These are phyloP conservation scores for Drosophila mauritiana DNA, from an alignment of 1,140 invertebrate species.

Conservation along the genomic window DNA sequence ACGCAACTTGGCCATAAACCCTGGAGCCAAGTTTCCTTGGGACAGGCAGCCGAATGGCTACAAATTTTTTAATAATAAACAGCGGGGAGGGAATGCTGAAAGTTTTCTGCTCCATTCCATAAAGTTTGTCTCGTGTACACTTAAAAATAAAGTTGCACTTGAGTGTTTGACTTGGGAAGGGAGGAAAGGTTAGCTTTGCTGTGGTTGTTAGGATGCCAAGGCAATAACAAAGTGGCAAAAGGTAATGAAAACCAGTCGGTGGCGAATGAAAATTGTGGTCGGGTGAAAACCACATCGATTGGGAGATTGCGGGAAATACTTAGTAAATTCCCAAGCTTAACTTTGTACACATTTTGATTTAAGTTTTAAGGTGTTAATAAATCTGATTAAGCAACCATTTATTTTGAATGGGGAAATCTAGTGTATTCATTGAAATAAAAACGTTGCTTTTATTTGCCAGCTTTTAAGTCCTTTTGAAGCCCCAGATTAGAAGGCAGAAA, in stretches of 20 bases:
- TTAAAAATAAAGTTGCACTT: conserved; percentile 72
- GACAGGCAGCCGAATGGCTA: conserved; percentile 63
- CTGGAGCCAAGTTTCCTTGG: conserved; percentile 51
- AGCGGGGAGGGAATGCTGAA: conserved; percentile 25
- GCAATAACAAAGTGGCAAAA: conserved; percentile 35
- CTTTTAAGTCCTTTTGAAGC: too few species aligned
- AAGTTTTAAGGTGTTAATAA: too few species aligned
- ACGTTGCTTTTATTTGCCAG: too few species aligned
- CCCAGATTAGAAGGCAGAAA: too few species aligned
- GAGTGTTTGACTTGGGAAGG: conserved; percentile 11
- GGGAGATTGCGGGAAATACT: not conserved
- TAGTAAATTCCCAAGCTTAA: too few species aligned
- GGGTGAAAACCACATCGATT: conserved; percentile 13
- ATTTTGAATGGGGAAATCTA: too few species aligned
- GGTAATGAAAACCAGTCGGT: conserved; percentile 36
- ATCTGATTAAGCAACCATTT: too few species aligned
- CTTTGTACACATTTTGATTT: too few species aligned
- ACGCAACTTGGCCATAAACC: conserved; percentile 61
- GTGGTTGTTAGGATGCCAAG: conserved; percentile 31
- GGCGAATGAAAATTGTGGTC: not conserved
- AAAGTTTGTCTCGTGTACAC: conserved; percentile 63
- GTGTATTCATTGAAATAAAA: too few species aligned
- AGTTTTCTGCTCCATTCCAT: conserved; percentile 56
- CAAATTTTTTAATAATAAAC: conserved; percentile 82
- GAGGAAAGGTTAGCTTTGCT: not conserved